Conservation (phyloP, 2,888 invertebrate genomes). For the Strigamia transsilvanica region DNA sequence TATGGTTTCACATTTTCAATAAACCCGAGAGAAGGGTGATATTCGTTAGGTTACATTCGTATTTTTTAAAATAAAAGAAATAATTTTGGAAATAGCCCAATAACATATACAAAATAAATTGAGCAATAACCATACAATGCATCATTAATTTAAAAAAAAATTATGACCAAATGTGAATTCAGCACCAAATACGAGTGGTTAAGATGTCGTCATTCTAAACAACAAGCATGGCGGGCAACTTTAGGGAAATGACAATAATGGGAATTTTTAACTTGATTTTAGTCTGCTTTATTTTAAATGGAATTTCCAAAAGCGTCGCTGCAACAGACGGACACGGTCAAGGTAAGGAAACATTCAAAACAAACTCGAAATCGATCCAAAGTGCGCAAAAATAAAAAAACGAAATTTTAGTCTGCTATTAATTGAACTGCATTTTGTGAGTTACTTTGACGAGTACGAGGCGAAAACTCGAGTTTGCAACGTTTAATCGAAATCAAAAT, state of each 20-base stretch:
- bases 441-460: not conserved
- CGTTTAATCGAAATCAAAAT: not conserved
- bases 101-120: no score
- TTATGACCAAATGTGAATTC: not conserved
- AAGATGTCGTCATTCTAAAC: slow-evolving; percentile 35
- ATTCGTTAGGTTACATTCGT: no score
- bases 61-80: no score
- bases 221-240: slow-evolving; percentile 41
- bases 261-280: slow-evolving; percentile 36
- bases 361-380: not conserved
- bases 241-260: slow-evolving; percentile 31
- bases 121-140: no score
- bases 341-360: slow-evolving; percentile 59
- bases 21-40: no score
- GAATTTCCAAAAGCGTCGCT: slow-evolving; percentile 60
- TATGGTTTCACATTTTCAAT: no score
- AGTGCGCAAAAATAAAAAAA: not conserved
- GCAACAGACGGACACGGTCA: slow-evolving; percentile 64
- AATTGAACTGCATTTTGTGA: not conserved
- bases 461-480: not conserved
- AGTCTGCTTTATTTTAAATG: slow-evolving; percentile 1
- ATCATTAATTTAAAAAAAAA: not conserved
- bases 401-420: slow-evolving; percentile 37
- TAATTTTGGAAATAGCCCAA: no score
- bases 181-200: not conserved